Evolutionary conservation across 1,140 invertebrate species (phyloP).

Genomic region (Thalassaphorura encarpata): DNA sequence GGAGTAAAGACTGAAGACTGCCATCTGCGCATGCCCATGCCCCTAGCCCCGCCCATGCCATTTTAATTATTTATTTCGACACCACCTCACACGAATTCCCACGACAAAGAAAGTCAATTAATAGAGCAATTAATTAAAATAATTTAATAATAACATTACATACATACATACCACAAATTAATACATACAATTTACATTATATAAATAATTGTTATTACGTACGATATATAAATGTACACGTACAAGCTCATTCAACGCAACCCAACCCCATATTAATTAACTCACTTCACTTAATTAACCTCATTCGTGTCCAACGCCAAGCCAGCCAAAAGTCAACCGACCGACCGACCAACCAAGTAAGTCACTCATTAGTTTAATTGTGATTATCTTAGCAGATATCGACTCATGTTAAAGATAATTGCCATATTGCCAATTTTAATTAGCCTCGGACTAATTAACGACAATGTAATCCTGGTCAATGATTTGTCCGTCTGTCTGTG

Average conservation of each 20-base stretch:
- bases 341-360: too few relatives aligned
- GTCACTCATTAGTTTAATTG: too few relatives aligned
- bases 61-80: not conserved
- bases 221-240: not conserved
- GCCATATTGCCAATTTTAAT: too few relatives aligned
- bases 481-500: too few relatives aligned
- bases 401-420: too few relatives aligned
- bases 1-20: conserved; percentile 32
- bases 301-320: too few relatives aligned
- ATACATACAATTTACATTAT: not conserved
- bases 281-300: not conserved
- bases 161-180: not conserved
- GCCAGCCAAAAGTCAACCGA: too few relatives aligned
- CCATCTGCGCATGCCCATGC: too few relatives aligned
- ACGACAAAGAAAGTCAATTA: not conserved
- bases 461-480: too few relatives aligned
- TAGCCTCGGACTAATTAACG: too few relatives aligned
- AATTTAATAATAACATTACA: not conserved
- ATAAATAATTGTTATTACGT: not conserved
- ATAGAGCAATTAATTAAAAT: not conserved
- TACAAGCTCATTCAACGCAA: not conserved
- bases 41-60: not conserved
- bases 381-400: not conserved
- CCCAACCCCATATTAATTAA: not conserved
- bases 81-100: too few relatives aligned